phyloP scores from a whole-genome alignment of 2,797 vertebrate species.

The Cyclura pinguis region DNA sequence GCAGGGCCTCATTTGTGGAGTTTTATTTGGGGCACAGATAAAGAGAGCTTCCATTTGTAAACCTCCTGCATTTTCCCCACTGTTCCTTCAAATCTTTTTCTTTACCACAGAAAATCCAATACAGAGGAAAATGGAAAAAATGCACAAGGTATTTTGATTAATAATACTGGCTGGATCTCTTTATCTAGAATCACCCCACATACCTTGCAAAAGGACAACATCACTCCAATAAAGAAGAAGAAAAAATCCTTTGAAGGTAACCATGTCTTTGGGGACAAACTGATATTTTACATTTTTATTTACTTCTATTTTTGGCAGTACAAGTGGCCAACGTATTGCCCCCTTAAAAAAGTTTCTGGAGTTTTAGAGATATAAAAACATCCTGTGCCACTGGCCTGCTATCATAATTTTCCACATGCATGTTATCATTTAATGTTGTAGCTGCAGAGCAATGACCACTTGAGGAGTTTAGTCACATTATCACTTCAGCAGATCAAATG shows the following conservation, averaged over 20 bases:
- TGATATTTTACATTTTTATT: background rate
- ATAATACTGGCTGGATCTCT: background rate
- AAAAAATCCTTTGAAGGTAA: background rate
- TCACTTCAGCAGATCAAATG: background rate
- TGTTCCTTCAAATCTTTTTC: background rate
- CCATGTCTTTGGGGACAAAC: background rate
- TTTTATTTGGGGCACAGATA: background rate
- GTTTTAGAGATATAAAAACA: background rate
- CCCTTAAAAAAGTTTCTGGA: too few species aligned
- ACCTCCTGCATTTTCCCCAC: background rate
- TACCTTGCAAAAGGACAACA: background rate
- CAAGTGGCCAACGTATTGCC: background rate
- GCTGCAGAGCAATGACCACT: background rate
- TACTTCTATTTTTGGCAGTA: background rate
- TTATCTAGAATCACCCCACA: background rate
- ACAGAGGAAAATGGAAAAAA: background rate
- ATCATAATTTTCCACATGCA: background rate
- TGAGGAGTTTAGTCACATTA: background rate
- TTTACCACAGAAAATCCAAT: background rate
- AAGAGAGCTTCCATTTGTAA: background rate
- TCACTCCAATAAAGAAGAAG: background rate
- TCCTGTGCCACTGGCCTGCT: too few species aligned
- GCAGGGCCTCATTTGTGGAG: too few species aligned
- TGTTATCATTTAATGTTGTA: background rate
- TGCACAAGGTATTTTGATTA: background rate